Evolutionary conservation across 2,888 invertebrate species (phyloP), one percentile per base, ranked within the genome.

Genomic region (Andrena camellia): DNA sequence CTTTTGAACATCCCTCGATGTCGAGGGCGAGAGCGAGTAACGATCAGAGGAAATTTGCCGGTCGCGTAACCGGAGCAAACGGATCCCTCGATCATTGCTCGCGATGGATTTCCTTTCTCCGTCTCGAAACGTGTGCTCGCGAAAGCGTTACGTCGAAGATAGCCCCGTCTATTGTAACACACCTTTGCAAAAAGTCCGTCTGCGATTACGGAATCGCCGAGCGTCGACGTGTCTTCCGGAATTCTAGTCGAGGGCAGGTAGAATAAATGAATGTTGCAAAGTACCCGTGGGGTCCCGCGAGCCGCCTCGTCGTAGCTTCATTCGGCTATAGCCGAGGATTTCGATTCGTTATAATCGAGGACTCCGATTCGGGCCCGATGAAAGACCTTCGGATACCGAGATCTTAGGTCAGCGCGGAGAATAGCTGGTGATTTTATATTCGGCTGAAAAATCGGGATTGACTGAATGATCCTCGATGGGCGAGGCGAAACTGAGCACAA

Each of bases 161-260:
- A 23, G 23, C 57, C 23, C 10, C 23, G 23, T 23, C 57, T 23
- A 57, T 26, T 26, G 26, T 57, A 23, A 20, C 20, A 8, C 52
- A 52, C 0, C 20, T 52, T 52, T 52, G 52, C 52, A 52, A 52
- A 52, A 52, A 20, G 2, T 6, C 20, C 7, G 52, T 20, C 20
- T 20, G 52, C 52, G 3, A 52, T 52, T 52, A 20, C 52, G 52
- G 20, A 52, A 52, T 29, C 26, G 23, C 5, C 23, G 26, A 52
- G 20, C 29, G 10, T 68, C 63, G 81, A 69, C 63, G 66, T 42
- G 42, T 64, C 59, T 72, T 62, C 23, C 35, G 42, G 48, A 50
- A 74, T 74, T 80, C 69, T 79, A 74, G 60, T 79, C 60, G 35
- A 67, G 29, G 64, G 54, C 26, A 10, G 20, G 6, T 8, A 52